phyloP scores from a whole-genome alignment of 1,140 invertebrate species.

The Cotesia typhae region DNA sequence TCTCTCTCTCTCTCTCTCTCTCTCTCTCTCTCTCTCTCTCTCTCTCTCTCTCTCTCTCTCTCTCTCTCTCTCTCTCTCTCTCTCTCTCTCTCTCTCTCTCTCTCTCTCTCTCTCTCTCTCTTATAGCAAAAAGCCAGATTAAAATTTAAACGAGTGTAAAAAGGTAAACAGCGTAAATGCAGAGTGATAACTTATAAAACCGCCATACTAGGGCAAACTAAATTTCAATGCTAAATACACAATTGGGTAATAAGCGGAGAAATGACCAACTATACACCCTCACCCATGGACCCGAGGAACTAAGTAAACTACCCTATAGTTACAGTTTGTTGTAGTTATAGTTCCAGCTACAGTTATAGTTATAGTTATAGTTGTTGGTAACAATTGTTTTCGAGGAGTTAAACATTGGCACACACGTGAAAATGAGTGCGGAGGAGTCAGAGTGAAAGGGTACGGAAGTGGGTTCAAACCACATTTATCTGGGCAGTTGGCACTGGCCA shows the following conservation, averaged over 20 bases:
- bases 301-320: constrained; percentile 8
- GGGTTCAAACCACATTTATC: constrained; percentile 34
- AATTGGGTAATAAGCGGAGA: constrained; percentile 14
- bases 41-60: too few relatives aligned
- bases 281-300: background rate
- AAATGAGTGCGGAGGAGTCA: background rate
- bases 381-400: background rate
- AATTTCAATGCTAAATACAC: constrained; percentile 24
- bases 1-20: too few relatives aligned
- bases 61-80: too few relatives aligned
- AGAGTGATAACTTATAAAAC: background rate
- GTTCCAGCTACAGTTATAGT: background rate
- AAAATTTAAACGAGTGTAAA: too few relatives aligned
- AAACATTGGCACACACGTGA: constrained; percentile 5
- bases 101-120: too few relatives aligned
- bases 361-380: background rate
- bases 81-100: too few relatives aligned
- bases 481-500: constrained; percentile 36
- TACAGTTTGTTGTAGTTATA: background rate
- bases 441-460: constrained; percentile 7
- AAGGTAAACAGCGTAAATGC: too few relatives aligned
- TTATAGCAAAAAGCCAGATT: too few relatives aligned
- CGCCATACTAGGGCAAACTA: background rate
- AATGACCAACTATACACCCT: background rate
- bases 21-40: too few relatives aligned